phyloP scores from a whole-genome alignment of 2,888 invertebrate genomes.

The Brenthis ino region DNA sequence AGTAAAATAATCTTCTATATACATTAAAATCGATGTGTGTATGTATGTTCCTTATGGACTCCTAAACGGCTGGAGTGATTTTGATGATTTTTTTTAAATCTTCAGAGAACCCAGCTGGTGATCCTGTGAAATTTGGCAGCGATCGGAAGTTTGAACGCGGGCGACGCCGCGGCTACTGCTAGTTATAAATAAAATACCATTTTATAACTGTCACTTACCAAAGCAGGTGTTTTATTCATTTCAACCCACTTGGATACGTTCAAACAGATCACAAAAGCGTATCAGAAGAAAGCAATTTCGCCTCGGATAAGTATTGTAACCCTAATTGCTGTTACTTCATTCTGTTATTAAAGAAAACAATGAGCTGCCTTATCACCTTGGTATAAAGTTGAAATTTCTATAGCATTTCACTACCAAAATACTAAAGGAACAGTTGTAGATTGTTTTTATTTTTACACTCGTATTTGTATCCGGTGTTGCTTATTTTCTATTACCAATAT shows the following conservation, averaged over 20 bases:
- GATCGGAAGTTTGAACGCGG: too few relatives aligned
- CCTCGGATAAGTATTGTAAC: constrained; percentile 54
- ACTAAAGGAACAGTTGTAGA: background rate
- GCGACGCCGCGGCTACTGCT: too few relatives aligned
- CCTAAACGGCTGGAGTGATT: too few relatives aligned
- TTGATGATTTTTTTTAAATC: too few relatives aligned
- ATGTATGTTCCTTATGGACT: too few relatives aligned
- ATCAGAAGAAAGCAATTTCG: constrained; percentile 66
- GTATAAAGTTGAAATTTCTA: constrained; percentile 10
- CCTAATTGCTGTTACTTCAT: constrained; percentile 57
- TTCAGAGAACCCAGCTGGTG: too few relatives aligned
- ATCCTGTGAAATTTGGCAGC: too few relatives aligned
- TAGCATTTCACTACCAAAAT: background rate
- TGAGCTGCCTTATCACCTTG: constrained; percentile 6
- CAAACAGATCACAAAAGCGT: constrained; percentile 54
- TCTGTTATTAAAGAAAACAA: constrained; percentile 18
- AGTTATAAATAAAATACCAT: too few relatives aligned
- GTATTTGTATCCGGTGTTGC: background rate
- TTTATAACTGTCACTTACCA: background rate
- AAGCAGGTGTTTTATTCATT: background rate
- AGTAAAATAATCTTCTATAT: too few relatives aligned
- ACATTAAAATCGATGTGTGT: too few relatives aligned
- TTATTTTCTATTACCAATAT: background rate
- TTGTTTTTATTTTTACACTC: background rate
- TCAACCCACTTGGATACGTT: constrained; percentile 10